Conservation (phyloP, 2,888 invertebrate species). For the Phalangium opilio region DNA sequence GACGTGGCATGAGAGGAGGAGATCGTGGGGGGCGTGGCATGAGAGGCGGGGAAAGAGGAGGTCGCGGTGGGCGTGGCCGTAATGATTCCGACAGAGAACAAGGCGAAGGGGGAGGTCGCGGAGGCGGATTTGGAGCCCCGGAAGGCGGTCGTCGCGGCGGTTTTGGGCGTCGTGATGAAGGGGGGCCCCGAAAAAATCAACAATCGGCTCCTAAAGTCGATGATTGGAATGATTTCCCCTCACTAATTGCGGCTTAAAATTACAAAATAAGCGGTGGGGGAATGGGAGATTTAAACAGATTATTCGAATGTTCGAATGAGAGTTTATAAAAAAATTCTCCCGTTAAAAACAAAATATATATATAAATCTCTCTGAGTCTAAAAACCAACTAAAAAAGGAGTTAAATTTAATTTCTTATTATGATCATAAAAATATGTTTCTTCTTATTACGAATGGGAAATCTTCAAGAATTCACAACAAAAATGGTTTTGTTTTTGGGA, state of each 20-base stretch:
- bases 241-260: conserved; percentile 40
- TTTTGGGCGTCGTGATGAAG: conserved; percentile 8
- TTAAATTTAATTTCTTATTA: too few species aligned
- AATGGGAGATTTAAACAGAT: too few species aligned
- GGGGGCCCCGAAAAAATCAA: conserved; percentile 8
- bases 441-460: too few species aligned
- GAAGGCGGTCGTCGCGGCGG: conserved; percentile 21
- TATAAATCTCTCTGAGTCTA: too few species aligned
- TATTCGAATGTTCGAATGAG: too few species aligned
- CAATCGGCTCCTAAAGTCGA: conserved; percentile 43
- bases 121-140: conserved; percentile 11
- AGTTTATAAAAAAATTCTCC: too few species aligned
- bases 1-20: conserved; percentile 28
- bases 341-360: too few species aligned
- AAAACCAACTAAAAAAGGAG: too few species aligned
- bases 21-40: conserved; percentile 26
- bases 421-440: too few species aligned
- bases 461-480: too few species aligned
- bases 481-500: too few species aligned
- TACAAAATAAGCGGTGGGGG: too few species aligned
- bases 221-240: conserved; percentile 89
- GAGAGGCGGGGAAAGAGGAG: conserved; percentile 23
- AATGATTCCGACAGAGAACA: conserved; percentile 20
- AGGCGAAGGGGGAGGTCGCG: conserved; percentile 16
- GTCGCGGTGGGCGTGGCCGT: conserved; percentile 21